These are phyloP conservation scores for Cerastis leucographa DNA, from an alignment of 2,888 invertebrate genomes.

Conservation along the genomic window DNA sequence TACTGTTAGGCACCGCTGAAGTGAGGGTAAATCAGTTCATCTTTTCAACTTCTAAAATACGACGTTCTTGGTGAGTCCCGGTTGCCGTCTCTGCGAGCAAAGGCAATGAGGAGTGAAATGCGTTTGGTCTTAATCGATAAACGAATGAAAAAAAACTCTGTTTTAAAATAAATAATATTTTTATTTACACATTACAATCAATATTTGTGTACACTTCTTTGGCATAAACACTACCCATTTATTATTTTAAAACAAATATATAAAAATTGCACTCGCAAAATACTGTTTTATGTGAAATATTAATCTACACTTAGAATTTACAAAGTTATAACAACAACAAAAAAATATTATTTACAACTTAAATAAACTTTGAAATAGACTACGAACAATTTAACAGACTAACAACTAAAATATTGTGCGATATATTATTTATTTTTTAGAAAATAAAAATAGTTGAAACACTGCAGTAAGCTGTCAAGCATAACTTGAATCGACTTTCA, in stretches of 20 bases:
- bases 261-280: conserved; percentile 87
- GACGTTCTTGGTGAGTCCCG: not conserved
- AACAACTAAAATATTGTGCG: conserved; percentile 68
- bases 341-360: conserved; percentile 76
- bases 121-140: not conserved
- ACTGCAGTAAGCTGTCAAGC: not conserved
- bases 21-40: not conserved
- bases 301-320: conserved; percentile 72
- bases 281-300: conserved; percentile 78
- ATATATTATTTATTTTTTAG: conserved; percentile 38
- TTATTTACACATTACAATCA: conserved; percentile 84
- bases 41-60: not conserved
- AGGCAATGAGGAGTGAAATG: not conserved
- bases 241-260: conserved; percentile 70
- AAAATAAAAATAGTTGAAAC: conserved; percentile 15
- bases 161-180: conserved; percentile 72
- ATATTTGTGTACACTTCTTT: conserved; percentile 87
- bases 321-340: conserved; percentile 75
- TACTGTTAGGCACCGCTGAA: conserved; percentile 61
- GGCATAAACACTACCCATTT: conserved; percentile 87
- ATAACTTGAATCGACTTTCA: not conserved
- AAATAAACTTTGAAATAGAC: conserved; percentile 72
- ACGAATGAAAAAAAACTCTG: not conserved
- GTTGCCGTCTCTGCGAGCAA: not conserved
- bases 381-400: conserved; percentile 75